Percentiles rank a stretch among this genome's conserved stretches.
phyloP scores from a whole-genome alignment of 2,113 vertebrate species.

The crab-eating macaque (Macaca fascicularis) region DNA sequence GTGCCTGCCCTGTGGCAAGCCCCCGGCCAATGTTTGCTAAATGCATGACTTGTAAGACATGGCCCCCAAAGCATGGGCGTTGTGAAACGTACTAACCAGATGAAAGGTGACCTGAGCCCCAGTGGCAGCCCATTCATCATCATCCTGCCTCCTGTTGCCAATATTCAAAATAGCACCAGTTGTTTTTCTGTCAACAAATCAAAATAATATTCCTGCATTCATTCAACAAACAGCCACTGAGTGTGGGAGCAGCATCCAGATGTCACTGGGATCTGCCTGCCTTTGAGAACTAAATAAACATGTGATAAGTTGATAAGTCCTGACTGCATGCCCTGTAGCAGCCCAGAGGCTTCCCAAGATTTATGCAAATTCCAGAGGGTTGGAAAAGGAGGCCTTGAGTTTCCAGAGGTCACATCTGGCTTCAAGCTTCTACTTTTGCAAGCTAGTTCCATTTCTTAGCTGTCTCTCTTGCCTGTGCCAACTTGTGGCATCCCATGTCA shows the following conservation, averaged over 20 bases:
- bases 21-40: neutral
- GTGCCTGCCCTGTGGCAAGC: neutral
- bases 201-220: neutral
- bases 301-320: neutral
- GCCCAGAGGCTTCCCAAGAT: neutral
- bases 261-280: neutral
- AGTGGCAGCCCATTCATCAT: neutral
- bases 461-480: fast-evolving
- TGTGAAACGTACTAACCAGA: neutral
- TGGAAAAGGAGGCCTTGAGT: neutral
- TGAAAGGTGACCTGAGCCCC: neutral
- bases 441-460: neutral
- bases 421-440: neutral
- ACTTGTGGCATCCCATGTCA: fast-evolving
- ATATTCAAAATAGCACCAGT: neutral
- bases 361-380: neutral
- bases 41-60: neutral
- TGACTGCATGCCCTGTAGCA: neutral
- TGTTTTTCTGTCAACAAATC: slow-evolving; percentile 10
- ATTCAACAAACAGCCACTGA: neutral
- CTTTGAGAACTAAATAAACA: neutral
- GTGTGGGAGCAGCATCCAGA: neutral
- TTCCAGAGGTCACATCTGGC: neutral
- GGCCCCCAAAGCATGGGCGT: neutral
- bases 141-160: neutral